These are phyloP conservation scores for Listronotus bonariensis DNA, from an alignment of 1,140 invertebrate genomes.

Conservation along the genomic window DNA sequence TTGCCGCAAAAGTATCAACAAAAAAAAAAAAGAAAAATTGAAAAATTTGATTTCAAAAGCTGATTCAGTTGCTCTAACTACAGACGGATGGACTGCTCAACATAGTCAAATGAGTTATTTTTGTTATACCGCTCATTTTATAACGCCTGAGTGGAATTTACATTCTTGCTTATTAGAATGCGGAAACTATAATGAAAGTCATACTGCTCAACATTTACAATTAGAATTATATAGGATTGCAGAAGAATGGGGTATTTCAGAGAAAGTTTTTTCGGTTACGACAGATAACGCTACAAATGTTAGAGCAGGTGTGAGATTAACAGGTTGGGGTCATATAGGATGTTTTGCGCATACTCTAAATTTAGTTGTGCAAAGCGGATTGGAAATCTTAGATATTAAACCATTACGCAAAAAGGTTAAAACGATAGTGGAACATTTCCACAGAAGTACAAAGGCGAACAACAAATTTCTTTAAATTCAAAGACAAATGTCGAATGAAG, in stretches of 20 bases:
- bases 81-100: too few species aligned
- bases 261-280: constrained; percentile 46
- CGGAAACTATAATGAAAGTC: too few species aligned
- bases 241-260: constrained; percentile 40
- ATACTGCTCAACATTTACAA: too few species aligned
- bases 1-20: too few species aligned
- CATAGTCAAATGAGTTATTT: too few species aligned
- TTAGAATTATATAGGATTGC: too few species aligned
- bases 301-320: constrained; percentile 33
- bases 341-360: constrained; percentile 36
- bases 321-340: constrained; percentile 19
- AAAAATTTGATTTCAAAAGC: too few species aligned
- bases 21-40: too few species aligned
- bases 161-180: too few species aligned
- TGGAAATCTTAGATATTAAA: not conserved
- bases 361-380: constrained; percentile 24
- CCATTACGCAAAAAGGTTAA: constrained; percentile 15
- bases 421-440: constrained; percentile 27
- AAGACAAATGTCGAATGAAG: constrained; percentile 30
- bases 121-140: too few species aligned
- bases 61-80: too few species aligned
- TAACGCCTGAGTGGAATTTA: too few species aligned
- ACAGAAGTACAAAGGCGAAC: constrained; percentile 17
- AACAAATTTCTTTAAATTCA: constrained; percentile 31
- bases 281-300: constrained; percentile 43